phyloP scores from a whole-genome alignment of 2,888 invertebrate species.

The Pilophorus perplexus region DNA sequence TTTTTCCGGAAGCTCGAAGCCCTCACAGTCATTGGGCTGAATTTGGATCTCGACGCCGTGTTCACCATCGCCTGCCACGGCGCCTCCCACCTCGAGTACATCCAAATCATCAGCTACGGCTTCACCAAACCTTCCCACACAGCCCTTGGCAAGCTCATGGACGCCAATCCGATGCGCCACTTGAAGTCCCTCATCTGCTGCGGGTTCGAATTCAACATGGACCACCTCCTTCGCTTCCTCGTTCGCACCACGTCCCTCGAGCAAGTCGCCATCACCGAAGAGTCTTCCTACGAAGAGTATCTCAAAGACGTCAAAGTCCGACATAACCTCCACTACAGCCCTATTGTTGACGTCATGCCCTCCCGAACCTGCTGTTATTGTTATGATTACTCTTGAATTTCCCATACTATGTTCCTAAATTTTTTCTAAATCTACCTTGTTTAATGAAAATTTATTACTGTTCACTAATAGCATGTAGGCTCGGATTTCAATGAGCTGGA shows the following conservation, averaged over 20 bases:
- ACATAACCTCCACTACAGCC: neutral
- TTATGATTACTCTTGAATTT: neutral
- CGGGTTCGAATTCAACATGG: conserved; percentile 18
- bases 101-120: conserved; percentile 14
- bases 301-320: neutral
- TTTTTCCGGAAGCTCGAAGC: conserved; percentile 22
- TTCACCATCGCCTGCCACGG: neutral
- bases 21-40: conserved; percentile 8
- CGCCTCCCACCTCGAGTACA: neutral
- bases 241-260: neutral
- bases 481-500: no score
- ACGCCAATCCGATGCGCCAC: neutral
- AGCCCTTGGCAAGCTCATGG: conserved; percentile 8
- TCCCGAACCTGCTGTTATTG: conserved; percentile 7
- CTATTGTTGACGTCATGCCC: neutral
- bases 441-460: no score
- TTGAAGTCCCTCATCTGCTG: conserved; percentile 1
- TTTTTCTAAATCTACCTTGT: no score
- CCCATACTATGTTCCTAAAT: no score
- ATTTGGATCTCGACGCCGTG: neutral
- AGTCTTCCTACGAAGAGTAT: neutral
- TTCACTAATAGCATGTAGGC: no score
- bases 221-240: conserved; percentile 7
- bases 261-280: conserved; percentile 13
- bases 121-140: neutral